A percentile compares a stretch with the other conserved stretches of the same genome.
Evolutionary conservation across 2,797 vertebrate genomes (phyloP).

Genomic region (Periophthalmus magnuspinnatus): DNA sequence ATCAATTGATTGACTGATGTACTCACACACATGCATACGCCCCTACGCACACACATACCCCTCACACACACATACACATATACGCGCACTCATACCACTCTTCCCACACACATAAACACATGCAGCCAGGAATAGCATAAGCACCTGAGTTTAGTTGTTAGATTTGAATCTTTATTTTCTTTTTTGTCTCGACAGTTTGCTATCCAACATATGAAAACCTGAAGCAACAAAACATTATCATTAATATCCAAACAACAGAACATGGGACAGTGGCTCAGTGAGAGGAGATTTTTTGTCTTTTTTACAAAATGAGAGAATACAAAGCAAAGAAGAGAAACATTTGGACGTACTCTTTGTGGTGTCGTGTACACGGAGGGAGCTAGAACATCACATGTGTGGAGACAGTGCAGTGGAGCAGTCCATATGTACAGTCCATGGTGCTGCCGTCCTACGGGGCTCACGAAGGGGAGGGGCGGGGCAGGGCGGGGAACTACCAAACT

Average conservation of each 20-base stretch:
- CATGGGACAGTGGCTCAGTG: conserved; percentile 63
- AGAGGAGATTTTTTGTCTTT: conserved; percentile 53
- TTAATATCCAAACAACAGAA: conserved; percentile 55
- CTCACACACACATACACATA: background rate
- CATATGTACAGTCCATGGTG: conserved; percentile 41
- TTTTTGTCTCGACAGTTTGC: conserved; percentile 72
- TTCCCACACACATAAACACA: conserved; percentile 6
- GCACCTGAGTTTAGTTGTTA: conserved; percentile 63
- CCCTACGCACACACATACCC: conserved; percentile 21
- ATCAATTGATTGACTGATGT: too few relatives aligned
- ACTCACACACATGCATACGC: conserved; percentile 13
- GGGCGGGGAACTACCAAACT: conserved; percentile 72
- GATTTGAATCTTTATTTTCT: conserved; percentile 76
- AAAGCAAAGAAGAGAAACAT: conserved; percentile 50
- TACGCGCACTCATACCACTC: conserved; percentile 2
- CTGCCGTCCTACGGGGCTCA: conserved; percentile 57
- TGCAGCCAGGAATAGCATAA: conserved; percentile 43
- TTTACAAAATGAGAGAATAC: conserved; percentile 48
- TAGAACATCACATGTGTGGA: conserved; percentile 80
- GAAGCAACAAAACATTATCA: conserved; percentile 71
- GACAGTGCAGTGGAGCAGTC: conserved; percentile 61
- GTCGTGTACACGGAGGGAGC: conserved; percentile 81
- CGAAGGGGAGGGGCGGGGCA: conserved; percentile 46
- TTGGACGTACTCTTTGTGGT: conserved; percentile 54
- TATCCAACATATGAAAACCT: conserved; percentile 75